phyloP scores from a whole-genome alignment of 1,140 invertebrate species.

The Drosophila fuyamai region DNA sequence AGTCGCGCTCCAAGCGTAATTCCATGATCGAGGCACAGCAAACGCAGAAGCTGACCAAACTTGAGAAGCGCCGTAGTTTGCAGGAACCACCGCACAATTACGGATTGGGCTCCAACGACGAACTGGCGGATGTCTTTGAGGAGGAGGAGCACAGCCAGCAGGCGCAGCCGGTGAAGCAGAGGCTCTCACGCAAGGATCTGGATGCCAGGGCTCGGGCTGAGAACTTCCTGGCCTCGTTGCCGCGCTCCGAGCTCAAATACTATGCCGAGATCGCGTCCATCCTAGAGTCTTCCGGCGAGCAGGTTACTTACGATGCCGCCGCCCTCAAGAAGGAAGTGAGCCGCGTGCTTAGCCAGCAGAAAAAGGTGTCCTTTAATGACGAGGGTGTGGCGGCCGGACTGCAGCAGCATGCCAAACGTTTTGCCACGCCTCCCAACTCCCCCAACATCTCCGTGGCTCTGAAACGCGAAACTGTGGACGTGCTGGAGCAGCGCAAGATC shows the following conservation, averaged over 20 bases:
- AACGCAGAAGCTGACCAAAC: constrained; percentile 85
- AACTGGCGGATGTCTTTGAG: constrained; percentile 87
- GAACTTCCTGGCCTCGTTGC: constrained; percentile 76
- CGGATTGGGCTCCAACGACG: constrained; percentile 86
- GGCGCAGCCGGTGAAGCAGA: constrained; percentile 84
- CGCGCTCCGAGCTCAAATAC: constrained; percentile 83
- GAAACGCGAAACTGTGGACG: constrained; percentile 68
- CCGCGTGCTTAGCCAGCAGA: constrained; percentile 89
- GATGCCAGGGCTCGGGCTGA: constrained; percentile 79
- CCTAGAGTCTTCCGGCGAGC: constrained; percentile 88
- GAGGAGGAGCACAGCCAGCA: constrained; percentile 85
- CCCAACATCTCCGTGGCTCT: constrained; percentile 88
- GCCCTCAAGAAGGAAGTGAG: constrained; percentile 88
- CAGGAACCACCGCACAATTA: constrained; percentile 90
- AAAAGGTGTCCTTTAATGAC: constrained; percentile 87
- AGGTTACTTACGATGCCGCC: constrained; percentile 88
- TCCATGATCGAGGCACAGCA: constrained; percentile 92
- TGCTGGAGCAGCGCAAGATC: constrained; percentile 80
- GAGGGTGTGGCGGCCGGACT: constrained; percentile 66
- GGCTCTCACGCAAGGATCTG: constrained; percentile 85
- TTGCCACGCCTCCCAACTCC: constrained; percentile 89
- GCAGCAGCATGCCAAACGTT: constrained; percentile 76
- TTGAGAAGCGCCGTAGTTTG: constrained; percentile 89
- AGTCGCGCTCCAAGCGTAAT: constrained; percentile 88
- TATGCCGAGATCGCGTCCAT: constrained; percentile 87